Percentiles rank a stretch among this genome's conserved stretches.
Conservation (phyloP, 1,140 invertebrate species). For the Pogonus chalceus region DNA sequence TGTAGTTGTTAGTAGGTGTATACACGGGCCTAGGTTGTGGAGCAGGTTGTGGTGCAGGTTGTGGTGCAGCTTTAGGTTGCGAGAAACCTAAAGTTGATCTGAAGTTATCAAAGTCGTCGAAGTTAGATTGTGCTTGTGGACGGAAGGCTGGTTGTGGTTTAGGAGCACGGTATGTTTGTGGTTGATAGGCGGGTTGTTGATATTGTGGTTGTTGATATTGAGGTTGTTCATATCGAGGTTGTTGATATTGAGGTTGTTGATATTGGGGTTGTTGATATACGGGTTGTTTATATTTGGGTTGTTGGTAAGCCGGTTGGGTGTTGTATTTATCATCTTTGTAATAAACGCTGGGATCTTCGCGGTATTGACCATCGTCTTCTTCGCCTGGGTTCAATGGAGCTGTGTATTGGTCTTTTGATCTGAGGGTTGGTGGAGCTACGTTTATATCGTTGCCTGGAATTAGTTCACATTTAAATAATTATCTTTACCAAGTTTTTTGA, state of each 20-base stretch:
- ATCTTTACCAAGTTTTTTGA: too few relatives aligned
- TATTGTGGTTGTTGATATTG: conserved; percentile 36
- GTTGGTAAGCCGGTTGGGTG: conserved; percentile 37
- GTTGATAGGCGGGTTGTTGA: conserved; percentile 22
- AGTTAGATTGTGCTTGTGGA: conserved; percentile 13
- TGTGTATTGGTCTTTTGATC: conserved; percentile 38
- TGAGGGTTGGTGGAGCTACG: conserved; percentile 61
- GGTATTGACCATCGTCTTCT: conserved; percentile 71
- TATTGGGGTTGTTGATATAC: conserved; percentile 8
- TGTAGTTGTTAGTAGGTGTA: conserved; percentile 27
- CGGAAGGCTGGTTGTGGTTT: conserved; percentile 21
- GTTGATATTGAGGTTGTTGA: conserved; percentile 10
- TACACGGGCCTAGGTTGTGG: conserved; percentile 11
- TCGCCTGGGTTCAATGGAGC: conserved; percentile 47
- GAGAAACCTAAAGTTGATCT: conserved; percentile 2
- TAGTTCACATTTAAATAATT: too few relatives aligned
- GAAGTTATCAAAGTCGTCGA: conserved; percentile 5
- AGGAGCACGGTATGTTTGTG: conserved; percentile 10
- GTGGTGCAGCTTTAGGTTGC: conserved; percentile 15
- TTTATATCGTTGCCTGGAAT: conserved; percentile 67
- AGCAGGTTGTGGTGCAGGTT: conserved; percentile 26
- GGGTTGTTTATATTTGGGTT: conserved; percentile 25
- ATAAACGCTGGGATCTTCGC: conserved; percentile 68
- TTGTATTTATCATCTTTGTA: conserved; percentile 64
- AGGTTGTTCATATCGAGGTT: conserved; percentile 12